These are phyloP conservation scores for Drosophila mayri DNA, from an alignment of 1,140 invertebrate species.

Conservation along the genomic window DNA sequence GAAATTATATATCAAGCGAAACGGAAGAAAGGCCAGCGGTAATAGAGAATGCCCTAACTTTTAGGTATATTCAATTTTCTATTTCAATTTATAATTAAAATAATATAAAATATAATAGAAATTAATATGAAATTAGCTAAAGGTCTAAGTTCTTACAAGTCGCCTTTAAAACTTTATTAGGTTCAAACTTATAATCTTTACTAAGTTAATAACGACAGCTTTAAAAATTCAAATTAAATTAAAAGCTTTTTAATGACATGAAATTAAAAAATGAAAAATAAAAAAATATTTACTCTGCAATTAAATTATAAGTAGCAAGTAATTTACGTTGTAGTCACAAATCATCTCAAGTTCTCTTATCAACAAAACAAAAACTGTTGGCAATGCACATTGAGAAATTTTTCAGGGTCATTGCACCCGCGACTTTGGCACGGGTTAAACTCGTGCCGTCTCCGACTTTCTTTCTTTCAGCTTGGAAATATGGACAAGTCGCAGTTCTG, in stretches of 20 bases:
- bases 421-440: slow-evolving; percentile 35
- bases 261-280: background rate
- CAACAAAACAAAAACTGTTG: slow-evolving; percentile 9
- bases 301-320: background rate
- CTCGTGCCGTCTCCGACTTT: background rate
- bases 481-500: slow-evolving; percentile 18
- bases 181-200: background rate
- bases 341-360: slow-evolving; percentile 11
- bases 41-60: slow-evolving; percentile 2
- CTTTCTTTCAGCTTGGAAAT: background rate
- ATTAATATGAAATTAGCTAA: background rate
- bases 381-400: slow-evolving; percentile 29
- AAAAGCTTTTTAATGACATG: background rate
- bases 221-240: background rate
- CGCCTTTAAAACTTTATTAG: background rate
- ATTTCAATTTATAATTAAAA: too few species aligned
- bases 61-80: too few species aligned
- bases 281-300: background rate
- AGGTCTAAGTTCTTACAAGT: background rate
- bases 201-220: background rate
- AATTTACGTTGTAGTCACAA: slow-evolving; percentile 1
- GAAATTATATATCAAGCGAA: slow-evolving; percentile 33
- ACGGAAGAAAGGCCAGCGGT: slow-evolving; percentile 20
- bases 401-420: slow-evolving; percentile 70
- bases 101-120: background rate